Evolutionary conservation across 2,888 invertebrate genomes (phyloP).

Genomic region (Busseola fusca): DNA sequence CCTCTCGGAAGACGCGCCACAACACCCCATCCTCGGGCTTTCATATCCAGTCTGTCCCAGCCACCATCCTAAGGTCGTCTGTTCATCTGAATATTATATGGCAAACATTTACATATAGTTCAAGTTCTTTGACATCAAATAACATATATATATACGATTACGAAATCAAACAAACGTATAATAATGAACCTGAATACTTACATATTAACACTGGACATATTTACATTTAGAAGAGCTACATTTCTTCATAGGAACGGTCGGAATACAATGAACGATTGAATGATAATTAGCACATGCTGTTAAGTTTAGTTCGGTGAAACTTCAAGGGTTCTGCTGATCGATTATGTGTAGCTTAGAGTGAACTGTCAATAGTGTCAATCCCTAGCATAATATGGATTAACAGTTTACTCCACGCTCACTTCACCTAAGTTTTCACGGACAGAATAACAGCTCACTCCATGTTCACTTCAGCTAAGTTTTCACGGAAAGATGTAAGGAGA

Average conservation of each 20-base stretch:
- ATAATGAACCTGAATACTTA: conserved; percentile 35
- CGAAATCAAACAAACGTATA: conserved; percentile 39
- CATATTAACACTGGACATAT: conserved; percentile 36
- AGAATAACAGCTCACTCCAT: too few species aligned
- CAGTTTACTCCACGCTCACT: too few species aligned
- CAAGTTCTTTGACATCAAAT: background rate
- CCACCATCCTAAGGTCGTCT: background rate
- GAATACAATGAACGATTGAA: conserved; percentile 64
- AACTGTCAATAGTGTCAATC: too few species aligned
- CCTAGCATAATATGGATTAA: too few species aligned
- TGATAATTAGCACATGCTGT: conserved; percentile 45
- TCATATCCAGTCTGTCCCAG: background rate
- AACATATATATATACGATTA: conserved; percentile 19
- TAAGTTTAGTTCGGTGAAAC: conserved; percentile 8
- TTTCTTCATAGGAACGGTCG: conserved; percentile 35
- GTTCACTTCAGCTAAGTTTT: too few species aligned
- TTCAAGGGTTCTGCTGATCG: conserved; percentile 29
- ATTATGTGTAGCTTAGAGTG: too few species aligned
- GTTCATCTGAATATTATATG: background rate
- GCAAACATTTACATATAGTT: background rate
- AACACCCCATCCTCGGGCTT: background rate
- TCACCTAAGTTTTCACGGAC: too few species aligned
- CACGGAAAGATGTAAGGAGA: too few species aligned
- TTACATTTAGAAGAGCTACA: conserved; percentile 42
- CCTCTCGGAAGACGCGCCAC: background rate